Base-by-base conservation (phyloP, 2,888 invertebrate genomes). In the Dione juno region DNA sequence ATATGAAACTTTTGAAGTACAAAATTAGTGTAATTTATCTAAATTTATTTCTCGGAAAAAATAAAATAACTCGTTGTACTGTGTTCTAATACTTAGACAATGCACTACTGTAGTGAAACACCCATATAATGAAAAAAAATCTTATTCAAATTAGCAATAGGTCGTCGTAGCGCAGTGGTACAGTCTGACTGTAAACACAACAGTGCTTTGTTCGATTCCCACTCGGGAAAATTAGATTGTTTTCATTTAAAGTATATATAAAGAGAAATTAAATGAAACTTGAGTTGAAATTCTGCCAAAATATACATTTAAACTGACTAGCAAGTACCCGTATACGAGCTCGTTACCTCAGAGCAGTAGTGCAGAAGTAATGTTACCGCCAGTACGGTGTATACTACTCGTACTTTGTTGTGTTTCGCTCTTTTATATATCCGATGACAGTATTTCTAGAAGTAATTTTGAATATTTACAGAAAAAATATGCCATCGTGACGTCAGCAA, bases 361-460 rank as follows among this genome's bases (percentile, higher is more conserved):
- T 16, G 64, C 64, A 37, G 64, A 64, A 64, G 50, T 19, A 14
- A 64, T 11, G 64, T 35, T 50, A n/a, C 43, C 59, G 59, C 59
- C 41, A 21, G 28, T 43, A 43, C 28, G 14, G 28, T 61, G 28
- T 28, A 61, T 43, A 43, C 21, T 43, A 59, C 45, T 0, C 6
- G 8, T 45, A 45, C 21, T 21, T 59, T 59, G 21, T 41, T 59
- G n/a, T 59, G 6, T 43, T 13, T 14, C 10, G n/a, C 21, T 41
- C 28, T 14, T 21, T 59, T 59, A 41, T 58, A 14, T 14, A 41
- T 58, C 10, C 35, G 14, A 45, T 45, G n/a, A 14, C n/a, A 28
- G 28, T 28, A 28, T 28, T 28, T 28, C 28, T 28, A 28, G n/a
- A n/a, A n/a, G n/a, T n/a, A n/a, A n/a, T n/a, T n/a, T n/a, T n/a